A percentile compares a stretch with the other conserved stretches of the same genome.
Evolutionary conservation across 2,113 vertebrate species (phyloP).

Genomic region (Xenopus laevis): DNA sequence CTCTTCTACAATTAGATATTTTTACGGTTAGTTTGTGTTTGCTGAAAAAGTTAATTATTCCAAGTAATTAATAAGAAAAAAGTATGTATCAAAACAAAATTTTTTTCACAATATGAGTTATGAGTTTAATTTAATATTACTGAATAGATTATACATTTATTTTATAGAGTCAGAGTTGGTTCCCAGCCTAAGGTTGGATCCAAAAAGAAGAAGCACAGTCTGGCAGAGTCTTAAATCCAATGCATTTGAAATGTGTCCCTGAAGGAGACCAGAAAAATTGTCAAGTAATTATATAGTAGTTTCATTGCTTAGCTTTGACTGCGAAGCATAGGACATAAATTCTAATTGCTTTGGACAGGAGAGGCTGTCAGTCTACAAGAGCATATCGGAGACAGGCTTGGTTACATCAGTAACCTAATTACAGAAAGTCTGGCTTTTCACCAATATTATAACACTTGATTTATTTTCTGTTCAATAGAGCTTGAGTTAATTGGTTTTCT

Average conservation of each 20-base stretch:
- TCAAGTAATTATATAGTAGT: constrained; percentile 43
- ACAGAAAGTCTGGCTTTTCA: constrained; percentile 76
- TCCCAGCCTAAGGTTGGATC: too few species aligned
- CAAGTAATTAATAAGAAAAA: too few species aligned
- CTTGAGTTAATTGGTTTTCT: constrained; percentile 87
- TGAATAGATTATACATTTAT: too few species aligned
- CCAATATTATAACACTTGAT: constrained; percentile 89
- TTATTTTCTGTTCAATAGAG: constrained; percentile 85
- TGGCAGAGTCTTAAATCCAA: not conserved
- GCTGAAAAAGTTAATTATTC: too few species aligned
- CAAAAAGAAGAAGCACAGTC: too few species aligned
- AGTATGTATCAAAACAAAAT: too few species aligned
- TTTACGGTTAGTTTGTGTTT: too few species aligned
- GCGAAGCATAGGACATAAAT: constrained; percentile 30
- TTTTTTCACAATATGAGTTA: too few species aligned
- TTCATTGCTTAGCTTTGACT: constrained; percentile 46
- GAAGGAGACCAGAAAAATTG: constrained; percentile 33
- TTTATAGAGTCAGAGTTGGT: too few species aligned
- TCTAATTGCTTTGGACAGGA: constrained; percentile 70
- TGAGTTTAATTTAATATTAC: too few species aligned
- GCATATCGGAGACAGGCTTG: constrained; percentile 69
- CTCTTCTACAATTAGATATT: too few species aligned
- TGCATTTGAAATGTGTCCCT: constrained; percentile 27
- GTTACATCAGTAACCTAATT: constrained; percentile 81
- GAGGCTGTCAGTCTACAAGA: constrained; percentile 81